Conservation (phyloP, 2,888 invertebrate species). For the Digitonthophagus gazella region DNA sequence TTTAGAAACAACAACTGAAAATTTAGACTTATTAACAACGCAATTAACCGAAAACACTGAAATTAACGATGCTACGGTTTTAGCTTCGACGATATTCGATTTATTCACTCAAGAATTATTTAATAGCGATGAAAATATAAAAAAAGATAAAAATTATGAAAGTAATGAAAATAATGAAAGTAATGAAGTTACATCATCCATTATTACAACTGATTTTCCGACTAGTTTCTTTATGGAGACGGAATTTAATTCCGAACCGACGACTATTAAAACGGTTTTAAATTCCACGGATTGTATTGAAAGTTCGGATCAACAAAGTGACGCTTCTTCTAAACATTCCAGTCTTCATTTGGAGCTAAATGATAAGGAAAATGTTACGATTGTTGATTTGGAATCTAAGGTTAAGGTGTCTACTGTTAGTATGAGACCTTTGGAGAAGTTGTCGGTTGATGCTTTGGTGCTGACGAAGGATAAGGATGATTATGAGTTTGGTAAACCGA, state of each 20-base stretch:
- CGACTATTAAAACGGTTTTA: constrained; percentile 41
- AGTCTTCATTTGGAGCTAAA: constrained; percentile 3
- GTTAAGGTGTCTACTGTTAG: constrained; percentile 52
- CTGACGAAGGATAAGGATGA: constrained; percentile 54
- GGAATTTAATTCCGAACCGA: constrained; percentile 21
- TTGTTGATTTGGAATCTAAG: constrained; percentile 37
- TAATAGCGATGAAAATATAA: constrained; percentile 5
- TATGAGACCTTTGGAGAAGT: constrained; percentile 41
- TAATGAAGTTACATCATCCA: neutral
- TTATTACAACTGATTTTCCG: constrained; percentile 8
- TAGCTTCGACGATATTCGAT: constrained; percentile 30
- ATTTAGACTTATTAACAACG: too few relatives aligned
- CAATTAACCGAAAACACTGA: constrained; percentile 28
- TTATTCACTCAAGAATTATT: constrained; percentile 25
- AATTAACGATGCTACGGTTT: constrained; percentile 28
- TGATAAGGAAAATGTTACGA: constrained; percentile 30
- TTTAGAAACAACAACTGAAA: constrained; percentile 7
- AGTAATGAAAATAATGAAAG: neutral
- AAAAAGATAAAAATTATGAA: neutral
- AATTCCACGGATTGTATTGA: constrained; percentile 45
- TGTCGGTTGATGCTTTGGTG: constrained; percentile 30
- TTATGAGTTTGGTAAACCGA: constrained; percentile 69
- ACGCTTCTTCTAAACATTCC: neutral
- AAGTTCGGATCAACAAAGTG: constrained; percentile 14
- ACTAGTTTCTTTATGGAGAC: neutral